phyloP scores from a whole-genome alignment of 2,888 invertebrate species.

The Andrena marginata region DNA sequence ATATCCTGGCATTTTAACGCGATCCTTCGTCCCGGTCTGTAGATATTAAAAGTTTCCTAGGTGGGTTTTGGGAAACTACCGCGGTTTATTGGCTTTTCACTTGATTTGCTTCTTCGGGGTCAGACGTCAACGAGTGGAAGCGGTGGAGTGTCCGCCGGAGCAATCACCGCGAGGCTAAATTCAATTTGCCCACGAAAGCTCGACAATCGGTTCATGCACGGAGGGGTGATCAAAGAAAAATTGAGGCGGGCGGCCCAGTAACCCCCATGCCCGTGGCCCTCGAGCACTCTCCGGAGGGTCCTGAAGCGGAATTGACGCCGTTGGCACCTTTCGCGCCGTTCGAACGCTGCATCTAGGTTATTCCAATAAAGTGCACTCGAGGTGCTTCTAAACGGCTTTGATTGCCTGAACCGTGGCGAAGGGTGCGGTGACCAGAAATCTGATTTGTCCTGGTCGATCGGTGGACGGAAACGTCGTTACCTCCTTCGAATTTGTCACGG shows the following conservation, averaged over 20 bases:
- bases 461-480: conserved; percentile 5
- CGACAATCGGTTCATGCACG: conserved; percentile 36
- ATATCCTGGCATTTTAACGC: too few relatives aligned
- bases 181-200: conserved; percentile 9
- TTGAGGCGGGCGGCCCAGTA: conserved; percentile 41
- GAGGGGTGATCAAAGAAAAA: conserved; percentile 61
- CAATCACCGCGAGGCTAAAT: conserved; percentile 3
- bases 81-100: too few relatives aligned
- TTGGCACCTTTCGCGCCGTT: conserved; percentile 47
- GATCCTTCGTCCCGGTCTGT: too few relatives aligned
- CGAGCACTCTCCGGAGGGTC: conserved; percentile 44
- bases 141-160: not conserved
- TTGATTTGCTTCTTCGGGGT: not conserved
- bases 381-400: conserved; percentile 79
- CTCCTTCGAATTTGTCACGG: not conserved
- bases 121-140: not conserved
- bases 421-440: conserved; percentile 57
- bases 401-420: conserved; percentile 61
- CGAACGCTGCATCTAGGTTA: conserved; percentile 78
- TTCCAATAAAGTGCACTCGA: conserved; percentile 80
- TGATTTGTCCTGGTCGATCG: conserved; percentile 29
- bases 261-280: conserved; percentile 41
- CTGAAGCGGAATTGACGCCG: conserved; percentile 49
- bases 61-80: too few relatives aligned
- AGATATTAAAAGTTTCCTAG: too few relatives aligned